Percentiles rank a stretch among this genome's conserved stretches.
phyloP scores from a whole-genome alignment of 2,797 vertebrate genomes.

The Molossus alvarezi region DNA sequence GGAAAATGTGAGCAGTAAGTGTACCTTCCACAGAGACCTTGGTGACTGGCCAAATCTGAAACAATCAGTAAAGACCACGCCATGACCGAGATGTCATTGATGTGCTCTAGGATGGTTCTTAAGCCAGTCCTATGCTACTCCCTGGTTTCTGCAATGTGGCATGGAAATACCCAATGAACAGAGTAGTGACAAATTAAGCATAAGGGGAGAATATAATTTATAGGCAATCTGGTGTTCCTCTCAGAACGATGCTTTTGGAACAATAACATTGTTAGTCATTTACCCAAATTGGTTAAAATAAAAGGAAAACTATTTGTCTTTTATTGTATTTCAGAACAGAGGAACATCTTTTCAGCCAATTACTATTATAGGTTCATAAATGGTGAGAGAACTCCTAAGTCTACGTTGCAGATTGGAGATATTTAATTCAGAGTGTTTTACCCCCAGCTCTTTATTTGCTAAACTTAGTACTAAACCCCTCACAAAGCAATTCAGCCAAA shows the following conservation, averaged over 20 bases:
- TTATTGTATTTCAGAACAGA: conserved; percentile 69
- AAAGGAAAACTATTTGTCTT: not conserved
- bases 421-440: conserved; percentile 28
- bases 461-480: not conserved
- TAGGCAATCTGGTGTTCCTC: conserved; percentile 68
- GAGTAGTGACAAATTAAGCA: conserved; percentile 54
- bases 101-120: conserved; percentile 6
- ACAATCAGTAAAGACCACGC: not conserved
- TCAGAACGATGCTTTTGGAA: conserved; percentile 66
- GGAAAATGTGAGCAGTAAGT: not conserved
- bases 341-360: conserved; percentile 40
- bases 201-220: conserved; percentile 49
- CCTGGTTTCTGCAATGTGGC: conserved; percentile 13
- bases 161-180: conserved; percentile 67
- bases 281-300: conserved; percentile 67
- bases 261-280: conserved; percentile 67
- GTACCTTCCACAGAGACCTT: conserved; percentile 46
- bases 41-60: conserved; percentile 62
- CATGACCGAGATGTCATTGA: not conserved
- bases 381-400: not conserved
- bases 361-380: conserved; percentile 36
- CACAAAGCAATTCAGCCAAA: not conserved
- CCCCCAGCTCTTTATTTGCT: not conserved
- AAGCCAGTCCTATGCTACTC: not conserved
- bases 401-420: conserved; percentile 31